phyloP scores from a whole-genome alignment of 1,140 invertebrate species.

The Meloidogyne chitwoodi region DNA sequence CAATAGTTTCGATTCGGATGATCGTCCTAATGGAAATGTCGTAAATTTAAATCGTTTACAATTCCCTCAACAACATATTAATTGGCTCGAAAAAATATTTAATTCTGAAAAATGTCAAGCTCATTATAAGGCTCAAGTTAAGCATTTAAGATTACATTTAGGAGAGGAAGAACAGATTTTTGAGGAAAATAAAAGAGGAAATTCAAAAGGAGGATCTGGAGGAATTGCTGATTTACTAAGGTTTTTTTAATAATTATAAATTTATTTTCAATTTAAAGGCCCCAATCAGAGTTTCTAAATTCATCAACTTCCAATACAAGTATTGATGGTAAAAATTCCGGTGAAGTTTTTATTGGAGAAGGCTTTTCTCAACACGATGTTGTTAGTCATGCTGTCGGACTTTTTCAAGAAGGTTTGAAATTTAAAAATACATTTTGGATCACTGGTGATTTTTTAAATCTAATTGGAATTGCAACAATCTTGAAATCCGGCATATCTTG shows the following conservation, averaged over 20 bases:
- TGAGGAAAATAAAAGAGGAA: not conserved
- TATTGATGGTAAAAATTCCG: not conserved
- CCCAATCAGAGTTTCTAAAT: not conserved
- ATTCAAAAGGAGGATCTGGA: not conserved
- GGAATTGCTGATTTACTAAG: conserved; percentile 14
- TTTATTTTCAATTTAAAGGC: not conserved
- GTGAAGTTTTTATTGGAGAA: conserved; percentile 11
- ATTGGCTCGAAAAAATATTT: not conserved
- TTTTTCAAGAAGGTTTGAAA: conserved; percentile 12
- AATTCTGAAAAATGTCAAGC: conserved; percentile 9
- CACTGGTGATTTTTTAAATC: too few species aligned
- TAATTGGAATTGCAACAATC: too few species aligned
- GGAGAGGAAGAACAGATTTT: not conserved
- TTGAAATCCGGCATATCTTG: too few species aligned
- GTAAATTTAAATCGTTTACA: conserved; percentile 15
- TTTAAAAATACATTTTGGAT: conserved; percentile 7
- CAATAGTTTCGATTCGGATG: not conserved
- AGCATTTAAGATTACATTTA: conserved; percentile 5
- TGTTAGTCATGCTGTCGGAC: conserved; percentile 12
- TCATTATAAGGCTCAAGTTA: conserved; percentile 14
- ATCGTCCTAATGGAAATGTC: not conserved
- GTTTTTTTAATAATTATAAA: not conserved
- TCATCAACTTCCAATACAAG: not conserved
- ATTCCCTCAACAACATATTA: conserved; percentile 10
- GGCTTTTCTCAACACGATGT: conserved; percentile 18